Conservation (phyloP, 2,797 vertebrate genomes). For the Psittacula echo region DNA sequence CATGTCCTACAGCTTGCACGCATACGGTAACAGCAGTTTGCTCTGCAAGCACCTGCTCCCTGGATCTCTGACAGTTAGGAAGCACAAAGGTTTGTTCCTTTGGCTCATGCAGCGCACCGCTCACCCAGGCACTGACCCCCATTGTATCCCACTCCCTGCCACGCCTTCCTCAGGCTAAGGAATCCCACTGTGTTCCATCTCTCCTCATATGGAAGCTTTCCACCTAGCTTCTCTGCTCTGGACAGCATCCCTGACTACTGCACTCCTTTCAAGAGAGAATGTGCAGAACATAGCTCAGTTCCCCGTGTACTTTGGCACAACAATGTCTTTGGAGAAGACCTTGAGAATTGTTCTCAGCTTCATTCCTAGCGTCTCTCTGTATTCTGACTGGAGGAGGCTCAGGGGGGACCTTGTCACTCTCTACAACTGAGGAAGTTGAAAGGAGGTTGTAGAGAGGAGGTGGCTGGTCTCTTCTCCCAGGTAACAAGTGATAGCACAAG, state of each 20-base stretch:
- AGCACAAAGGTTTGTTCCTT: neutral
- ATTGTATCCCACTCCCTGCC: neutral
- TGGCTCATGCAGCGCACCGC: rapidly evolving
- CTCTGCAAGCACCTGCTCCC: neutral
- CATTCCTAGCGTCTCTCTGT: neutral
- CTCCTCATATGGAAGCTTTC: rapidly evolving
- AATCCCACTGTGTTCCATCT: rapidly evolving
- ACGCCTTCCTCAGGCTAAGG: neutral
- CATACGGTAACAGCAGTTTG: rapidly evolving
- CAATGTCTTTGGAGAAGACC: neutral
- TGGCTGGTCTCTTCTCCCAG: neutral
- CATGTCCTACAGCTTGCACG: neutral
- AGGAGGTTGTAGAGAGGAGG: neutral
- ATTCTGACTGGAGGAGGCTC: neutral
- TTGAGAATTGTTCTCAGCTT: neutral
- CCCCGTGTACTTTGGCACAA: neutral
- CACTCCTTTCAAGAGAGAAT: too few relatives aligned
- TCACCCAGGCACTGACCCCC: neutral
- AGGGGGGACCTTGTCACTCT: neutral
- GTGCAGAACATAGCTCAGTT: neutral
- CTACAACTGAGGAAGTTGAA: neutral
- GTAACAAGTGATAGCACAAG: neutral
- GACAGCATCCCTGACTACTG: neutral
- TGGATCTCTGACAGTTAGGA: neutral
- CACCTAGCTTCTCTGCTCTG: neutral